Evolutionary conservation across 2,113 vertebrate species (phyloP).

Genomic region (Gobiocypris rarus): DNA sequence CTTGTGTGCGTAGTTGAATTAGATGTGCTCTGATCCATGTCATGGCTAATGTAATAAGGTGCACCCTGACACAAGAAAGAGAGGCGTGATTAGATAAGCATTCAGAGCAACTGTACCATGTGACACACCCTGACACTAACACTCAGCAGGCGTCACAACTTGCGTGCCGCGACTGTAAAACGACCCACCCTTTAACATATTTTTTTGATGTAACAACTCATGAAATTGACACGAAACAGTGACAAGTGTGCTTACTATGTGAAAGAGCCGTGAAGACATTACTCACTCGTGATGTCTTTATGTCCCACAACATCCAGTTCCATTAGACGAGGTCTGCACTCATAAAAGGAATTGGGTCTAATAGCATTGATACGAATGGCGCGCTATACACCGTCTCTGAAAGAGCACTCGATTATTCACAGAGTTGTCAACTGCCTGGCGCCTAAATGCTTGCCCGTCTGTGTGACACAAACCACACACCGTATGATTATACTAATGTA

Average conservation of each 20-base stretch:
- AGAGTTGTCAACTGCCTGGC: constrained; percentile 5
- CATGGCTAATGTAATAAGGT: constrained; percentile 45
- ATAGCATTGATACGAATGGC: constrained; percentile 25
- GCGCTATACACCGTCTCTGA: constrained; percentile 2
- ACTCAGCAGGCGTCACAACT: constrained; percentile 17
- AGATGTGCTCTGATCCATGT: constrained; percentile 49
- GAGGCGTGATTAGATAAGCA: constrained; percentile 38
- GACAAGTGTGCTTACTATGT: not conserved
- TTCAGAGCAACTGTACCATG: constrained; percentile 36
- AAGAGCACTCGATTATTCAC: constrained; percentile 18
- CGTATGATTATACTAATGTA: constrained; percentile 5
- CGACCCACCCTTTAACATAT: not conserved
- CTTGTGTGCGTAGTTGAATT: constrained; percentile 34
- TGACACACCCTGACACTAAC: constrained; percentile 31
- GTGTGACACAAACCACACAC: constrained; percentile 20
- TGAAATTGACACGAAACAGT: constrained; percentile 32
- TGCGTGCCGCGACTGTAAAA: constrained; percentile 20
- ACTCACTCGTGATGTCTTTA: constrained; percentile 41
- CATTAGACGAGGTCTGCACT: not conserved
- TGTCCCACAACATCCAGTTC: constrained; percentile 26
- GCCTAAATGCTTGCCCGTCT: constrained; percentile 28
- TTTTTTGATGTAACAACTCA: constrained; percentile 10
- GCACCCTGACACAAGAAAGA: constrained; percentile 44
- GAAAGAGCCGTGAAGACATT: constrained; percentile 21
- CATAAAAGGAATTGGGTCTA: constrained; percentile 12